Base-by-base conservation (phyloP, 2,888 invertebrate species). In the Tachina fera region DNA sequence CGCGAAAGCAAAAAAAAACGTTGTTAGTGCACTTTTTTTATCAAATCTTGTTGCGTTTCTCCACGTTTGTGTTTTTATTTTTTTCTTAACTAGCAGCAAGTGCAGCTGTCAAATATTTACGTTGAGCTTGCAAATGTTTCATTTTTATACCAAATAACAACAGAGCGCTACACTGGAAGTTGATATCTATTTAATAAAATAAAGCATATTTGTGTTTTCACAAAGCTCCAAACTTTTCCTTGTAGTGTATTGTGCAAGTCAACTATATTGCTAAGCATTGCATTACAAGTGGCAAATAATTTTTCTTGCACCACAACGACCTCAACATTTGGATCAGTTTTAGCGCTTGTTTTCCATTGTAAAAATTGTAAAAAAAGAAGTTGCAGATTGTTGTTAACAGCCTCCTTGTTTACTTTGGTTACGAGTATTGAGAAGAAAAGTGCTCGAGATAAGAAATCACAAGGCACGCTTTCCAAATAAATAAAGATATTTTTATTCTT, bases 51-150 rank as follows among this genome's bases (percentile, higher is more conserved):
- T 72, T 61, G 60, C n/a, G 22, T 53, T 78, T 72, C 51, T 81
- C 10, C 31, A 10, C 51, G n/a, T 80, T 65, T 63, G 45, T 49
- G 11, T 6, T n/a, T n/a, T n/a, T n/a, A 31, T 31, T 31, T 31
- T 45, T 14, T 45, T 9, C n/a, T 83, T 51, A 75, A 71, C 63
- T 61, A 70, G 56, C 41, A 76, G 63, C 86, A 83, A 86, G 83
- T 86, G 86, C 86, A 86, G 83, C 86, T 86, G 86, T 83, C 86
- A 86, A 83, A 86, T 79, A 86, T 83, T 83, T 83, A 86, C 79
- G 71, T 72, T 76, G 72, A 80, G 67, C 75, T 79, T 86, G 65
- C 41, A 83, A 76, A 76, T 82, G 19, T 58, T 79, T 71, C 43
- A 83, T 72, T 71, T 76, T 80, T 47, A 43, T 22, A n/a, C 11